Evolutionary conservation across 2,888 invertebrate genomes (phyloP), one percentile per base, ranked within the genome.

Genomic region (Antheraea yamamai): DNA sequence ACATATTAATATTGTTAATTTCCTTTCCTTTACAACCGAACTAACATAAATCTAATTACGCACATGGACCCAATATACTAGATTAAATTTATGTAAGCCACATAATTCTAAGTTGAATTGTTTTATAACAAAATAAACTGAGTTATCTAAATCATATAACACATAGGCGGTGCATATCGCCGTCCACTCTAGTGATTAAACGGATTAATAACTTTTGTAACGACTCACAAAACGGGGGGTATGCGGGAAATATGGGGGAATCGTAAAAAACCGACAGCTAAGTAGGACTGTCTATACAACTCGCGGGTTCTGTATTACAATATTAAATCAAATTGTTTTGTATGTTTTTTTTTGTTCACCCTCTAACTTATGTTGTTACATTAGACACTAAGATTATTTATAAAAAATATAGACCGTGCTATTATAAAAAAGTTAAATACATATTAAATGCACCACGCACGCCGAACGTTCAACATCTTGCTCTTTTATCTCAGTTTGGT

Each of bases 161-260:
- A 39, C 39, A 39, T 39, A 35, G 51, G 26, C 26, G 18, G 30
- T 52, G 23, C 71, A n/a, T 52, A 30, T 71, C 74, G 73, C 73
- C 75, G 61, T 75, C 75, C 76, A 75, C 74, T 76, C 73, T 68
- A 74, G 73, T 77, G 78, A 78, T 78, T 78, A 78, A 78, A 76
- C 71, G 73, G 75, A 78, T 78, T 76, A 78, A 73, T 75, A 75
- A 73, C 73, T 73, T 73, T 75, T 52, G 58, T 70, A 75, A 74
- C 70, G 76, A 71, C 35, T 74, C 73, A 73, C 76, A 74, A 72
- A 66, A 55, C 70, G 70, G 61, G 12, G 51, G 70, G 30, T 70
- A 58, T 64, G 58, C 71, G 61, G 64, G 73, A 72, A 75, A 71
- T 72, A 73, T 72, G 76, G 71, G 73, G 61, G 73, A 71, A 75